phyloP scores from a whole-genome alignment of 2,113 vertebrate genomes.

The Cololabis saira region DNA sequence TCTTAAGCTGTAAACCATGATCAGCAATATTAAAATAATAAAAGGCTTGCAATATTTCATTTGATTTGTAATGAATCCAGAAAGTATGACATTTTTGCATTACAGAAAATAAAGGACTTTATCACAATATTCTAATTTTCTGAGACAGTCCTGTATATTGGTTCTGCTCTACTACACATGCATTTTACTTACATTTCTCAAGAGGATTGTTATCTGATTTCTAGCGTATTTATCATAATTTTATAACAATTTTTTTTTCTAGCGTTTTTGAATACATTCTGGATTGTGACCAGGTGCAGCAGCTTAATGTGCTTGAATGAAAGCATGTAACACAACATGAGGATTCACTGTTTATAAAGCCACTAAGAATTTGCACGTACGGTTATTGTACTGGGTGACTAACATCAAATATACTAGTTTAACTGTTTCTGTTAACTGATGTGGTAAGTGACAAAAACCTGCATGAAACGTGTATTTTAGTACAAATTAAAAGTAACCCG shows the following conservation, averaged over 20 bases:
- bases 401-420: conserved; percentile 25
- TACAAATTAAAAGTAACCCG: conserved; percentile 73
- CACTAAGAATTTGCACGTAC: conserved; percentile 46
- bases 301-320: conserved; percentile 20
- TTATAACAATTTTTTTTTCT: neutral
- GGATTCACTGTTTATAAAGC: conserved; percentile 24
- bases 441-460: conserved; percentile 68
- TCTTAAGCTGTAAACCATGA: too few species aligned
- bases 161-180: conserved; percentile 5
- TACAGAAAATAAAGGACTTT: too few species aligned
- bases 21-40: too few species aligned
- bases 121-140: too few species aligned
- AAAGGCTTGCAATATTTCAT: too few species aligned
- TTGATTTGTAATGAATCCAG: too few species aligned
- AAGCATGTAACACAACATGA: conserved; percentile 35
- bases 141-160: too few species aligned
- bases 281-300: conserved; percentile 17
- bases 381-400: conserved; percentile 26
- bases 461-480: conserved; percentile 74
- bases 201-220: neutral
- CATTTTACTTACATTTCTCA: conserved; percentile 15
- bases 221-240: conserved; percentile 1
- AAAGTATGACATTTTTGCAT: too few species aligned
- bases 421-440: conserved; percentile 67
- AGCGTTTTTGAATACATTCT: conserved; percentile 2